phyloP scores from a whole-genome alignment of 2,888 invertebrate species.

The Enchytraeus crypticus region DNA sequence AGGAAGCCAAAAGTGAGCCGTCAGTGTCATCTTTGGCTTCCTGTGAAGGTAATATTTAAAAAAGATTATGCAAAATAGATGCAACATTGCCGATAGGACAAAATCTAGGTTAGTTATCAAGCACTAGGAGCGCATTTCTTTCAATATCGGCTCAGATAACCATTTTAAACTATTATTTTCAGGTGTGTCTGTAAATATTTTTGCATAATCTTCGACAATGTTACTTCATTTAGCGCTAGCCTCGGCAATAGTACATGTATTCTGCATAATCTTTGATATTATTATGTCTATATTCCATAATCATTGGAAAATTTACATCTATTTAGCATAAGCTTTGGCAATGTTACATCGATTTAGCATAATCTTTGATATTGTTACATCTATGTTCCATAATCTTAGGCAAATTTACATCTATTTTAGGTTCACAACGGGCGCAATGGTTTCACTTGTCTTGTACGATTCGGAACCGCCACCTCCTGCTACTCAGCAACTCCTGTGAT shows the following conservation, averaged over 20 bases:
- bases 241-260: background rate
- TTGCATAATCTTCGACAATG: background rate
- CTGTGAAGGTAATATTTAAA: too few relatives aligned
- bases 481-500: too few relatives aligned
- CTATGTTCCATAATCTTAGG: background rate
- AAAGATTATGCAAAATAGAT: too few relatives aligned
- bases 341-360: background rate
- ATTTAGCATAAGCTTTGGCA: background rate
- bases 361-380: background rate
- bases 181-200: background rate
- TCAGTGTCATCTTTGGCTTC: too few relatives aligned
- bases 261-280: background rate
- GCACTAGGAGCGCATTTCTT: too few relatives aligned
- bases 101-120: too few relatives aligned
- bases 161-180: background rate
- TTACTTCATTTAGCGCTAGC: background rate
- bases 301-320: background rate
- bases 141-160: too few relatives aligned
- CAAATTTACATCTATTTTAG: background rate
- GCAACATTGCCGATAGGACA: too few relatives aligned
- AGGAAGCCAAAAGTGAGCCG: too few relatives aligned
- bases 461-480: too few relatives aligned
- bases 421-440: too few relatives aligned
- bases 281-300: background rate
- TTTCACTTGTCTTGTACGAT: too few relatives aligned